Percentiles rank a stretch among this genome's conserved stretches.
These are phyloP conservation scores for Atlantisia rogersi DNA, from an alignment of 2,113 vertebrate species.

Conservation along the genomic window DNA sequence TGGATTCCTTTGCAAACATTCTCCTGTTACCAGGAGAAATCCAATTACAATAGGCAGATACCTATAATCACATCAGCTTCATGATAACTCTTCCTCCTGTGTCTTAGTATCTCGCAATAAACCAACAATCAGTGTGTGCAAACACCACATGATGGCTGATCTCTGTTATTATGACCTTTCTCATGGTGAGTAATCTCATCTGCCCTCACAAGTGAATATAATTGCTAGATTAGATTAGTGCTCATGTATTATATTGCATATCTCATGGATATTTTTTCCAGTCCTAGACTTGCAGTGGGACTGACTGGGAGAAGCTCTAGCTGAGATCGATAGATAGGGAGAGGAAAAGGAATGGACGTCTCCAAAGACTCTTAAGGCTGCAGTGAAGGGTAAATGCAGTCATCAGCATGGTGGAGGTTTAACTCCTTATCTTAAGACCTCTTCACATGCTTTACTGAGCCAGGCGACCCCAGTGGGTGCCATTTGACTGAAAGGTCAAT, in stretches of 20 bases:
- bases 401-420: neutral
- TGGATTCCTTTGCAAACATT: neutral
- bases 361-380: neutral
- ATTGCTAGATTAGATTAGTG: conserved; percentile 49
- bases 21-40: conserved; percentile 17
- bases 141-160: conserved; percentile 57
- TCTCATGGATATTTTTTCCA: neutral
- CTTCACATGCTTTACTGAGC: neutral
- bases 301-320: neutral
- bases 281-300: neutral
- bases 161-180: conserved; percentile 53
- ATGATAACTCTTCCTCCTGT: neutral
- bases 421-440: neutral
- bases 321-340: neutral
- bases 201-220: conserved; percentile 37
- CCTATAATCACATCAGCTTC: conserved; percentile 26
- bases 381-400: neutral
- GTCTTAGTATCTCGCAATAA: neutral
- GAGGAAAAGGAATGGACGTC: neutral
- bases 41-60: conserved; percentile 26
- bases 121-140: conserved; percentile 36
- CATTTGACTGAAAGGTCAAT: conserved; percentile 39
- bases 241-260: neutral
- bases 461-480: neutral
- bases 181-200: conserved; percentile 35